A percentile compares a stretch with the other conserved stretches of the same genome.
These are phyloP conservation scores for Chymomyza fuscimana DNA, from an alignment of 2,888 invertebrate genomes.

Conservation along the genomic window DNA sequence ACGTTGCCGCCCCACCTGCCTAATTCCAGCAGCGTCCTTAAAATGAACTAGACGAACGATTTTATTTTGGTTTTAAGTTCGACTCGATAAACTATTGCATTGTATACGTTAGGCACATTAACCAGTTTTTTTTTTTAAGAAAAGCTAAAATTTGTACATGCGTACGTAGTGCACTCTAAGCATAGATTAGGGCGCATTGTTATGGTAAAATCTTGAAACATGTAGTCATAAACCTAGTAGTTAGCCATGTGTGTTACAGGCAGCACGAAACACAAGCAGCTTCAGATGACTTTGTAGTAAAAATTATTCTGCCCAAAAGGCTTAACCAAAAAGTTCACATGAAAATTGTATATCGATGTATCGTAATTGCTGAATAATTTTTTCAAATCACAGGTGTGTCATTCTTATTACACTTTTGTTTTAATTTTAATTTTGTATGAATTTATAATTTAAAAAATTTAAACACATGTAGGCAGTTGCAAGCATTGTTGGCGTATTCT, in stretches of 20 bases:
- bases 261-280: conserved; percentile 17
- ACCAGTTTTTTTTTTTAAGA: conserved; percentile 34
- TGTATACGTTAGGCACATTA: conserved; percentile 51
- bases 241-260: conserved; percentile 36
- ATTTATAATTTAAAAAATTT: neutral
- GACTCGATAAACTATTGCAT: conserved; percentile 36
- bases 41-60: conserved; percentile 32
- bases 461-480: neutral
- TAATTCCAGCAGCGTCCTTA: conserved; percentile 27
- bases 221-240: conserved; percentile 45
- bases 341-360: conserved; percentile 51
- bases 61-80: conserved; percentile 38
- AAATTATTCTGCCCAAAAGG: conserved; percentile 31
- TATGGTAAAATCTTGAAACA: conserved; percentile 39
- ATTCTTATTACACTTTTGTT: neutral
- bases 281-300: conserved; percentile 47
- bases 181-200: conserved; percentile 44
- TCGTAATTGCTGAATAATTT: conserved; percentile 62
- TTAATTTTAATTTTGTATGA: neutral
- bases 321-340: conserved; percentile 24
- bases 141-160: conserved; percentile 22
- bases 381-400: neutral
- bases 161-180: conserved; percentile 49
- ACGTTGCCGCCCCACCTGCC: conserved; percentile 20
- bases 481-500: neutral